Conservation (phyloP, 2,797 vertebrate species). For the Miichthys miiuy region DNA sequence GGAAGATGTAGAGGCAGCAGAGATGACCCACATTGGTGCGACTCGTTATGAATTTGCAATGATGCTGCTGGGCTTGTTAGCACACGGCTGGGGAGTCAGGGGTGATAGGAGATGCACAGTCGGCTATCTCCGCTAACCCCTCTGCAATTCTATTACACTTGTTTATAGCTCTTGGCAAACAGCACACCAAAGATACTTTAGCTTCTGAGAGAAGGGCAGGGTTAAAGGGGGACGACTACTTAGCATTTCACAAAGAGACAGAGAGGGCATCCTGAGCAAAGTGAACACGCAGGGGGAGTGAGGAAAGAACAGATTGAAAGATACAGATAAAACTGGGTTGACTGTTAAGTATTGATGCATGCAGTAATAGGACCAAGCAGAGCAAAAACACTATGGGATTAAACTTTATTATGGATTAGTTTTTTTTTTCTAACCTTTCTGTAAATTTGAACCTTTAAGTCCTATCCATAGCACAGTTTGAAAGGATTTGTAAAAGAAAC, state of each 20-base stretch:
- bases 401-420: conserved; percentile 60
- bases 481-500: conserved; percentile 53
- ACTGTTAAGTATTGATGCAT: conserved; percentile 46
- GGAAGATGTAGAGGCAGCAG: conserved; percentile 40
- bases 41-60: conserved; percentile 79
- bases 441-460: conserved; percentile 49
- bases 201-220: conserved; percentile 67
- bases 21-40: conserved; percentile 77
- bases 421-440: conserved; percentile 54
- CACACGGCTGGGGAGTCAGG: conserved; percentile 64
- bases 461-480: conserved; percentile 36
- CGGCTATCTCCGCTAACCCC: conserved; percentile 74
- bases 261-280: conserved; percentile 66
- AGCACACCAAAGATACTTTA: conserved; percentile 73
- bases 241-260: conserved; percentile 78
- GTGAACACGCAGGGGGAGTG: conserved; percentile 45
- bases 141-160: conserved; percentile 81
- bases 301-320: conserved; percentile 50
- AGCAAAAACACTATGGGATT: conserved; percentile 60
- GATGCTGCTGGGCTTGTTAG: conserved; percentile 80
- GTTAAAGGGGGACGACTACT: conserved; percentile 72
- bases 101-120: conserved; percentile 72
- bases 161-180: conserved; percentile 83
- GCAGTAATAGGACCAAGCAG: conserved; percentile 46
- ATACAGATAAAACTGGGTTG: conserved; percentile 50